phyloP scores from a whole-genome alignment of 2,113 vertebrate genomes.

The Oceanites oceanicus region DNA sequence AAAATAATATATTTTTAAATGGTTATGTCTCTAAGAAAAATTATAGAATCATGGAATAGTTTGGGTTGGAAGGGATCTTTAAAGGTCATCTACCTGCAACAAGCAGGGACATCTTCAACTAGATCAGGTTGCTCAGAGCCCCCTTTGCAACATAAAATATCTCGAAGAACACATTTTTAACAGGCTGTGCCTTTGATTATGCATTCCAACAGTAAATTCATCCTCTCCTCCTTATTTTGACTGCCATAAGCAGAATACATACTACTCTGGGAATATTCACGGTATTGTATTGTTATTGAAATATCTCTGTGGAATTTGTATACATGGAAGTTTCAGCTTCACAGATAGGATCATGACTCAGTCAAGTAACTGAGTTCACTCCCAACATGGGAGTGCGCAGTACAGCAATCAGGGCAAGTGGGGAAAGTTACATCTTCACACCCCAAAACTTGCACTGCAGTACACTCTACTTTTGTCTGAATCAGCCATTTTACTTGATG shows the following conservation, averaged over 20 bases:
- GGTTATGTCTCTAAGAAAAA: background rate
- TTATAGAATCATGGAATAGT: too few relatives aligned
- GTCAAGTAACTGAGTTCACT: background rate
- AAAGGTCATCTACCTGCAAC: background rate
- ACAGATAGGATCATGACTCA: background rate
- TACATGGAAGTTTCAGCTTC: background rate
- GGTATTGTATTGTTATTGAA: background rate
- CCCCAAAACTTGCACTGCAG: background rate
- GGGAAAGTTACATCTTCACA: background rate
- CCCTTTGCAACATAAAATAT: background rate
- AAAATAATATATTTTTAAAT: background rate
- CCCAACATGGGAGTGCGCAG: background rate
- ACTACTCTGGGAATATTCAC: background rate
- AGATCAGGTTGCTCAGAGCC: background rate
- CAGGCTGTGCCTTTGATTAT: background rate
- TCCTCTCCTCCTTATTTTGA: background rate
- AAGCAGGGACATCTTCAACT: background rate
- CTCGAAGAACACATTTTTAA: background rate
- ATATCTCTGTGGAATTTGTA: background rate
- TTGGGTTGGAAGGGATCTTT: background rate
- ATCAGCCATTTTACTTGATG: background rate
- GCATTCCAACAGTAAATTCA: background rate
- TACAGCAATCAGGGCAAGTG: background rate
- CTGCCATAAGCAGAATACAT: background rate
- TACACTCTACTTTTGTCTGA: background rate